Conservation (phyloP, 2,888 invertebrate species). For the Urechis unicinctus region DNA sequence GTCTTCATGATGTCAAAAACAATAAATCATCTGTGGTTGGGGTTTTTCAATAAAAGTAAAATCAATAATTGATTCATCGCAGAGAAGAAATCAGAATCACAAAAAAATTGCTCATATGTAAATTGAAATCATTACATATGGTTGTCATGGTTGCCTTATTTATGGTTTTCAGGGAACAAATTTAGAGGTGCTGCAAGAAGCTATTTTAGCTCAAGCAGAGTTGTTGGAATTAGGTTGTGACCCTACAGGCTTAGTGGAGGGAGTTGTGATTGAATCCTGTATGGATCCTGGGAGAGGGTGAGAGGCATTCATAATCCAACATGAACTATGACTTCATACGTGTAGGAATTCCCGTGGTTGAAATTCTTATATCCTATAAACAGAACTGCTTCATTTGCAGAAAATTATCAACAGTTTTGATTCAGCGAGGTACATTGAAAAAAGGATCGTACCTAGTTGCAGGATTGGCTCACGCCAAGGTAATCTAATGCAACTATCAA, state of each 20-base stretch:
- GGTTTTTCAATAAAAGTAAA: no score
- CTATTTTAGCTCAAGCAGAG: slow-evolving; percentile 66
- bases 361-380: no score
- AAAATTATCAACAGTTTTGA: slow-evolving; percentile 74
- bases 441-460: slow-evolving; percentile 74
- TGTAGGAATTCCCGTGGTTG: no score
- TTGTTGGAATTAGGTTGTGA: slow-evolving; percentile 81
- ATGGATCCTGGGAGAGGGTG: slow-evolving; percentile 65
- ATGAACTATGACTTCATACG: no score
- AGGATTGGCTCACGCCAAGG: slow-evolving; percentile 77
- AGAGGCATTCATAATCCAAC: slow-evolving; percentile 12
- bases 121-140: no score
- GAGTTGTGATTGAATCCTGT: slow-evolving; percentile 80
- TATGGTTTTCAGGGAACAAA: slow-evolving; percentile 59
- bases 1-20: no score
- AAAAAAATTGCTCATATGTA: no score
- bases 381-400: slow-evolving; percentile 53
- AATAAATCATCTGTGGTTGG: no score
- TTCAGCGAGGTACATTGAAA: slow-evolving; percentile 77
- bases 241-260: slow-evolving; percentile 77
- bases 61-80: no score
- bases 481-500: slow-evolving; percentile 19
- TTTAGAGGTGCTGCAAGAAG: slow-evolving; percentile 72
- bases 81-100: no score
- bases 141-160: neutral